Evolutionary conservation across 2,797 vertebrate genomes (phyloP).

Genomic region (Tokudaia muenninki): DNA sequence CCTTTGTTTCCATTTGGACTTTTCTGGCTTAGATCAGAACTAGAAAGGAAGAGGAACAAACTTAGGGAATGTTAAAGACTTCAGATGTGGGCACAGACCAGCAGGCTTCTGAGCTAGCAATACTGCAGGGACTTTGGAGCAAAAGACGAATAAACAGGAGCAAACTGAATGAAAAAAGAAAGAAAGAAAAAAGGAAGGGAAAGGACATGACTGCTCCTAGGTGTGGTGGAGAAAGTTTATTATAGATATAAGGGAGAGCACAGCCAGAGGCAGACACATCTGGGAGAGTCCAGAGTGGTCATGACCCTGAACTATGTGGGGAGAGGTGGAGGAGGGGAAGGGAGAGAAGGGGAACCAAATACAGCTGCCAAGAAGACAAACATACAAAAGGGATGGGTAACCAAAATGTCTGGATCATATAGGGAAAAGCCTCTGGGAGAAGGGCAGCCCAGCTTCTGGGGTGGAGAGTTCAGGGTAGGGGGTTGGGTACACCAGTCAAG

Average conservation of each 20-base stretch:
- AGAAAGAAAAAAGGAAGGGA: background rate
- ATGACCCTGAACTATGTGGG: background rate
- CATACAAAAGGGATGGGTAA: background rate
- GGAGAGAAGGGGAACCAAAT: background rate
- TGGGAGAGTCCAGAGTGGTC: background rate
- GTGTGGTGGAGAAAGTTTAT: background rate
- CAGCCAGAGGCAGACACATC: background rate
- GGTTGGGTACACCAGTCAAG: background rate
- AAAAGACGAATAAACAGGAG: background rate
- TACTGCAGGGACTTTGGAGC: background rate
- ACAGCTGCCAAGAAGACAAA: background rate
- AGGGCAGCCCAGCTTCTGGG: background rate
- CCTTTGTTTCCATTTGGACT: constrained; percentile 48
- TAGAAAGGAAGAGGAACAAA: background rate
- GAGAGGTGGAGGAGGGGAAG: background rate
- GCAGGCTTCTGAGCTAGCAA: background rate
- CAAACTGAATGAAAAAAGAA: background rate
- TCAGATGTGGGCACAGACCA: background rate
- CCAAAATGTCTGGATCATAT: background rate
- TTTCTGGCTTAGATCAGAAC: background rate
- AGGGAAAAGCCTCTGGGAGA: background rate
- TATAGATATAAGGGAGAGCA: background rate
- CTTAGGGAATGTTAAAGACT: background rate
- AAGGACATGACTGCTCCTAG: background rate
- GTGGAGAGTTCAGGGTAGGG: background rate